Evolutionary conservation across 2,113 vertebrate species (phyloP).

Genomic region (Clarias magur): DNA sequence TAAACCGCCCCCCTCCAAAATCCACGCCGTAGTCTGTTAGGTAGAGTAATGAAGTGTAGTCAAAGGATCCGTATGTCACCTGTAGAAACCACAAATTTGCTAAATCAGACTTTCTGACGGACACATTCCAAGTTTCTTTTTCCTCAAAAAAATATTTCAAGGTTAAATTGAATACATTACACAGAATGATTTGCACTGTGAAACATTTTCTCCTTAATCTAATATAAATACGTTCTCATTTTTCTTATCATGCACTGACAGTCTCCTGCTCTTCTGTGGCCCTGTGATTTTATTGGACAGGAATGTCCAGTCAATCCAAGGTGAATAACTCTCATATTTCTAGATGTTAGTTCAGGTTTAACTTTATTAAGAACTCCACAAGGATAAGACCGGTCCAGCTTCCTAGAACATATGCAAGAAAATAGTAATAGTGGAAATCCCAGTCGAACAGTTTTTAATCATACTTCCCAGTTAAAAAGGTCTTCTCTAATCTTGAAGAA

Average conservation of each 20-base stretch:
- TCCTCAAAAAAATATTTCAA: neutral
- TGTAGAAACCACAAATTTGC: slow-evolving; percentile 54
- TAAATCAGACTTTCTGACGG: neutral
- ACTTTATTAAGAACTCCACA: slow-evolving; percentile 16
- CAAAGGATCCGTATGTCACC: slow-evolving; percentile 95
- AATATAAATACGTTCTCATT: neutral
- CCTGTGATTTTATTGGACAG: slow-evolving; percentile 4
- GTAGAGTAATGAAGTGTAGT: slow-evolving; percentile 93
- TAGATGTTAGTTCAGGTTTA: slow-evolving; percentile 9
- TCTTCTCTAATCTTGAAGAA: neutral
- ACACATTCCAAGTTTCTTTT: neutral
- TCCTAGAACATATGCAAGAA: slow-evolving; percentile 1
- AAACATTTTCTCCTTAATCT: neutral
- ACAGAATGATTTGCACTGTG: neutral
- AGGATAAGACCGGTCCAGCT: neutral
- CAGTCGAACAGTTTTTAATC: slow-evolving; percentile 17
- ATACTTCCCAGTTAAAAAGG: slow-evolving; percentile 2
- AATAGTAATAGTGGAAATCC: slow-evolving; percentile 14
- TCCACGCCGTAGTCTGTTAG: slow-evolving; percentile 88
- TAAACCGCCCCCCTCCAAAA: slow-evolving; percentile 87
- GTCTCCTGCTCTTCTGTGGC: neutral
- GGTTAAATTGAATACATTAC: neutral
- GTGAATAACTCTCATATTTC: slow-evolving; percentile 20
- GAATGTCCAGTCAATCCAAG: slow-evolving; percentile 13
- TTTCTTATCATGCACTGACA: slow-evolving; percentile 3